phyloP scores from a whole-genome alignment of 2,113 vertebrate species.

The Brachypteracias leptosomus region DNA sequence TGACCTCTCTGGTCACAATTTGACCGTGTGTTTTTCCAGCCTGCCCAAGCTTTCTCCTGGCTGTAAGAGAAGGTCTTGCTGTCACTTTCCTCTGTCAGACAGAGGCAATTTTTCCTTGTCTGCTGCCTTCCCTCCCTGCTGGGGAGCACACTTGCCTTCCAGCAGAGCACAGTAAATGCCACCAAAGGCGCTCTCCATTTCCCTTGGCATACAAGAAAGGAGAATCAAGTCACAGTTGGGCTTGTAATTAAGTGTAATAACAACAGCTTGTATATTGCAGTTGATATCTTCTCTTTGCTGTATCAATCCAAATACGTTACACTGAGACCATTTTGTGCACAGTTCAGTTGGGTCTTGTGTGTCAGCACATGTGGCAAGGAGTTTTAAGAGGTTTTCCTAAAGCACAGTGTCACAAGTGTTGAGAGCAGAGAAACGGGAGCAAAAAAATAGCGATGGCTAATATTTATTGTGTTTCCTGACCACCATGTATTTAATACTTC shows the following conservation, averaged over 20 bases:
- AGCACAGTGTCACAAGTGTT: not conserved
- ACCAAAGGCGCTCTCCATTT: not conserved
- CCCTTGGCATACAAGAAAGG: not conserved
- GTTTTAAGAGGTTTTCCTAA: not conserved
- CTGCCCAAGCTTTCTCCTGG: not conserved
- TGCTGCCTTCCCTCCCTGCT: not conserved
- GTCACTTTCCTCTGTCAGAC: not conserved
- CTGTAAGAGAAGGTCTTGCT: not conserved
- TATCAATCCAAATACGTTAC: not conserved
- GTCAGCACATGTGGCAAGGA: not conserved
- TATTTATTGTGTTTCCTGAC: not conserved
- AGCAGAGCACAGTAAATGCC: not conserved
- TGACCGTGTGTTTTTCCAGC: not conserved
- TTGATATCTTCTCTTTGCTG: not conserved
- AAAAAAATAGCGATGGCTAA: not conserved
- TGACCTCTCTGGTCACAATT: not conserved
- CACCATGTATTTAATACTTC: fast-evolving
- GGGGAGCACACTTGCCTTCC: not conserved
- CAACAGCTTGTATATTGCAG: not conserved
- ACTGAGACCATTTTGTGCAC: not conserved
- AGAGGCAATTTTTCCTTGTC: not conserved
- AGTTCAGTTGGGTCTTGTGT: not conserved
- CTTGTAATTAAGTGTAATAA: not conserved
- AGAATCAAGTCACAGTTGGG: not conserved
- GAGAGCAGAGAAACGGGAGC: not conserved